phyloP scores from a whole-genome alignment of 2,888 invertebrate species.

The Podotricha telesiphe region DNA sequence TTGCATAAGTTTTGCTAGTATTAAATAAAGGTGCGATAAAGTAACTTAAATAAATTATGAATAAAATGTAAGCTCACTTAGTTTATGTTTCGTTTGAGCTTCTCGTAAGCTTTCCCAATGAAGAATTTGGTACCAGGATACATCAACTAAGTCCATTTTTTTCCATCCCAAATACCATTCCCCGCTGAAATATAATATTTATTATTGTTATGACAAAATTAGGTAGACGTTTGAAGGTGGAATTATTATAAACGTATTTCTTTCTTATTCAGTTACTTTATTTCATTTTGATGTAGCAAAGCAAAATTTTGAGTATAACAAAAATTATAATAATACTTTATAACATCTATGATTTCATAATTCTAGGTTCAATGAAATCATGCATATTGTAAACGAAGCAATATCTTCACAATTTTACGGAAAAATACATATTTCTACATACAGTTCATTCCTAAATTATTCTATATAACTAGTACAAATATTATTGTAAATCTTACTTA shows the following conservation, averaged over 20 bases:
- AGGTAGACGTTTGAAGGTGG: not conserved
- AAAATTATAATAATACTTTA: not conserved
- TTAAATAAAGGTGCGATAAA: not conserved
- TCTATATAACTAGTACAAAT: not conserved
- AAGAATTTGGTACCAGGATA: constrained; percentile 98
- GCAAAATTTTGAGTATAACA: not conserved
- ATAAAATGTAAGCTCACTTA: constrained; percentile 87
- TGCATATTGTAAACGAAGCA: too few species aligned
- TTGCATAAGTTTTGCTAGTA: not conserved
- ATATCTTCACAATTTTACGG: not conserved
- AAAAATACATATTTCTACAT: constrained; percentile 1
- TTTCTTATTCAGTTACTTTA: not conserved
- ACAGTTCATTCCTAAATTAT: constrained; percentile 34
- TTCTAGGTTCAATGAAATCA: not conserved
- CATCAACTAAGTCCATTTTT: constrained; percentile 93
- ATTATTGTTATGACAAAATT: not conserved
- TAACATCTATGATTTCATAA: too few species aligned
- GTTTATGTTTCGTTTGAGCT: constrained; percentile 97
- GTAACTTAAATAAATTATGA: not conserved
- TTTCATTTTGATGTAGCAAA: not conserved
- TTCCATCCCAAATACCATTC: constrained; percentile 98
- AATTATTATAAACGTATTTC: not conserved
- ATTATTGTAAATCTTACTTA: constrained; percentile 39
- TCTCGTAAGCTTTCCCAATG: constrained; percentile 98
- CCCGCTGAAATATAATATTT: constrained; percentile 88